phyloP scores from a whole-genome alignment of 2,888 invertebrate species.

The Sarcophaga rosellei region DNA sequence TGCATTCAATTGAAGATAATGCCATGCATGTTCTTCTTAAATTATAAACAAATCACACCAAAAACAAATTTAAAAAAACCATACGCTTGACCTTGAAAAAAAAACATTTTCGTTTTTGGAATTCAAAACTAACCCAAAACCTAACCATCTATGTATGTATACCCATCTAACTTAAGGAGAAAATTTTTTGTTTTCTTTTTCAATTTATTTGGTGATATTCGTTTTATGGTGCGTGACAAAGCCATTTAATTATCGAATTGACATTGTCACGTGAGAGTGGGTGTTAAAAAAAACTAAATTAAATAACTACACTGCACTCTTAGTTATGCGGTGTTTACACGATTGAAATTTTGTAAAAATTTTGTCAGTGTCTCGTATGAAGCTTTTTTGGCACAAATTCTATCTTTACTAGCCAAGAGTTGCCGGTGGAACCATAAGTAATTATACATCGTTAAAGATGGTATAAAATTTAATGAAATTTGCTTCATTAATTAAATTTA shows the following conservation, averaged over 20 bases:
- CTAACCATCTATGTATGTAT: slow-evolving; percentile 28
- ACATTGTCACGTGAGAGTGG: slow-evolving; percentile 47
- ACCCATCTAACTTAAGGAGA: slow-evolving; percentile 30
- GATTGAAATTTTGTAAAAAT: too few relatives aligned
- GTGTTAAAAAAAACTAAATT: too few relatives aligned
- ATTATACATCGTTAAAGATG: too few relatives aligned
- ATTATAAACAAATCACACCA: slow-evolving; percentile 13
- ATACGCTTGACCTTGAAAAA: slow-evolving; percentile 20
- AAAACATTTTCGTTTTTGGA: slow-evolving; percentile 47
- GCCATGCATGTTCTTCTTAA: too few relatives aligned
- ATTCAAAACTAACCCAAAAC: slow-evolving; percentile 26
- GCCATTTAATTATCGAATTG: slow-evolving; percentile 63
- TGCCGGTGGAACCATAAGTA: too few relatives aligned
- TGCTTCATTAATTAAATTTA: too few relatives aligned
- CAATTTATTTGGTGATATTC: neutral
- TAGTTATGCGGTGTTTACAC: too few relatives aligned
- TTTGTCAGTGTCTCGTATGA: too few relatives aligned
- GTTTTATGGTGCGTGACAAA: slow-evolving; percentile 53
- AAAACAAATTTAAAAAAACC: slow-evolving; percentile 21
- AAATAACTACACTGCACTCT: too few relatives aligned
- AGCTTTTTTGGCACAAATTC: too few relatives aligned
- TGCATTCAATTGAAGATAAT: neutral
- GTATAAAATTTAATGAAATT: too few relatives aligned
- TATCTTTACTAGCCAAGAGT: too few relatives aligned
- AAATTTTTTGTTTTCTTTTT: slow-evolving; percentile 20